Evolutionary conservation across 1,140 invertebrate species (phyloP), one percentile per base, ranked within the genome.

Genomic region (Rhopalosiphum padi): DNA sequence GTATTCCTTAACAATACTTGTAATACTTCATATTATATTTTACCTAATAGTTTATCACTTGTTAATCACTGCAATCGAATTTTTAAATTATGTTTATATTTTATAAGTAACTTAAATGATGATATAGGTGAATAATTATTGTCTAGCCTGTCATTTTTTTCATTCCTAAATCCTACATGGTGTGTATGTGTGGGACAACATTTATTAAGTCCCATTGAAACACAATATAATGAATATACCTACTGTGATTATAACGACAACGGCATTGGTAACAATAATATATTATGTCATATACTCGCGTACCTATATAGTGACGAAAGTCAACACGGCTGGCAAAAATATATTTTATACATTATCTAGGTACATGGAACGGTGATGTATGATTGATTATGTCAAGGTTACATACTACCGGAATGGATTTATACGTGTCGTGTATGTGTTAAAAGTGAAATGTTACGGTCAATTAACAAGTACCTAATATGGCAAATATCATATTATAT

Each of bases 351-450:
- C 18, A 68, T 68, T 68, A 68, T 68, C 60, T 68, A n/a, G 25
- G 30, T 68, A 68, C 60, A n/a, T 68, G 11, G 60, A 68, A n/a
- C 60, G n/a, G 60, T 77, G 30, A 77, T 77, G 15, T n/a, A 77
- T 77, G 60, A 77, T 77, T 77, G 60, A 77, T 77, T 77, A n/a
- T 77, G 60, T 77, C 60, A 77, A 77, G 60, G 60, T 77, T n/a
- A 77, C 60, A 77, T n/a, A n/a, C 30, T 77, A 77, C 60, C 60
- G 15, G 15, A 77, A 77, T 77, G 60, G 30, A 77, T 77, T 77
- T 77, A 77, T n/a, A 77, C n/a, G 30, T 77, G 30, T n/a, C 60
- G n/a, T 77, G 30, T 77, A 6, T 77, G 60, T n/a, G 55, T 60
- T 68, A n/a, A n/a, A 77, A 77, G 60, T 77, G 60, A 18, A 77